These are phyloP conservation scores for Asteroscopus sphinx DNA, from an alignment of 2,888 invertebrate genomes.

Conservation along the genomic window DNA sequence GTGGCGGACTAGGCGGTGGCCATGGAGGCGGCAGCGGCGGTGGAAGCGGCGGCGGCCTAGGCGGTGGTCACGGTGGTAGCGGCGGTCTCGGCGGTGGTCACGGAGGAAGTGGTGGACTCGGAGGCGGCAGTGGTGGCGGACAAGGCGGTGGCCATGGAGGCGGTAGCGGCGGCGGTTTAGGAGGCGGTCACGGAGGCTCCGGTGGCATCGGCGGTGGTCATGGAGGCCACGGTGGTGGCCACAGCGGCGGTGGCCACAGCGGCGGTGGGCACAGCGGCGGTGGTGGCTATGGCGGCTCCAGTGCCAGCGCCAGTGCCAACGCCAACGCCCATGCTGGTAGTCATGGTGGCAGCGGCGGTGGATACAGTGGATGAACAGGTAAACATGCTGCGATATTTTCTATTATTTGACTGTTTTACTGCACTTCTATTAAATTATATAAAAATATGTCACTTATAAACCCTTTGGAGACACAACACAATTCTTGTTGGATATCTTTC, in stretches of 20 bases:
- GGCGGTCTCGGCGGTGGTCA: conserved; percentile 51
- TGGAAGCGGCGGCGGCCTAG: conserved; percentile 49
- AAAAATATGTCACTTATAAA: not conserved
- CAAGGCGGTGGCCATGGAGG: conserved; percentile 44
- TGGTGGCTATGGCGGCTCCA: conserved; percentile 9
- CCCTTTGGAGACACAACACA: not conserved
- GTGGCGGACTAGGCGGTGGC: conserved; percentile 57
- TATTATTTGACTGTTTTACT: not conserved
- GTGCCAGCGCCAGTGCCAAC: conserved; percentile 32
- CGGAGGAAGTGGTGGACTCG: conserved; percentile 55
- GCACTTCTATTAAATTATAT: not conserved
- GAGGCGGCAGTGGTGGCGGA: conserved; percentile 44
- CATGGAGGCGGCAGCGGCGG: conserved; percentile 50
- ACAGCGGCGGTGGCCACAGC: conserved; percentile 44
- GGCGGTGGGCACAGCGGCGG: conserved; percentile 4
- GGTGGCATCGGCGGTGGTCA: conserved; percentile 32
- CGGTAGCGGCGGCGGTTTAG: conserved; percentile 45
- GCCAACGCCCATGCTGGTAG: conserved; percentile 44
- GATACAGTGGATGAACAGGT: conserved; percentile 62
- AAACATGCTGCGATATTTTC: not conserved
- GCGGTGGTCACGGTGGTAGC: conserved; percentile 12
- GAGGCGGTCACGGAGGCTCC: conserved; percentile 41
- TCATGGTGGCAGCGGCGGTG: conserved; percentile 46
- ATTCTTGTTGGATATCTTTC: too few relatives aligned
- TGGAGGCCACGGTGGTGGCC: conserved; percentile 31